Evolutionary conservation across 2,797 vertebrate genomes (phyloP).

Genomic region (Chiroxiphia lanceolata): DNA sequence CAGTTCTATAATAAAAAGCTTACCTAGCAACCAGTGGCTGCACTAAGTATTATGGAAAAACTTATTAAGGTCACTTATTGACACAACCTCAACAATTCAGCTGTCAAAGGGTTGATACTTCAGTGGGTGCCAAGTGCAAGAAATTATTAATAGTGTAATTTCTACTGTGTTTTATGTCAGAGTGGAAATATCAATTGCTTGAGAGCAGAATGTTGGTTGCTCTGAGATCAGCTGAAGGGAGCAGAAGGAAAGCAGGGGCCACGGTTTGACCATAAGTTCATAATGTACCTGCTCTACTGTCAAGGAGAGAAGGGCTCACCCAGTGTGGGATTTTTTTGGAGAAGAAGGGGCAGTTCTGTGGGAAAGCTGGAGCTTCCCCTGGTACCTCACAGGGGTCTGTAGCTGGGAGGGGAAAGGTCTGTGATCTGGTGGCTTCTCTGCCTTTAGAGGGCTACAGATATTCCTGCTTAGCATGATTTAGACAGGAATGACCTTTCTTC

Average conservation of each 20-base stretch:
- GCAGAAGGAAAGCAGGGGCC: not conserved
- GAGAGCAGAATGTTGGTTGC: not conserved
- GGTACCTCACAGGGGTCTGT: not conserved
- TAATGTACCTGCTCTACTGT: not conserved
- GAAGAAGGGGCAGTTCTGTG: not conserved
- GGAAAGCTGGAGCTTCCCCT: not conserved
- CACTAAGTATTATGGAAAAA: not conserved
- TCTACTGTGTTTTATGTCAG: not conserved
- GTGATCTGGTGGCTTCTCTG: not conserved
- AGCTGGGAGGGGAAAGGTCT: not conserved
- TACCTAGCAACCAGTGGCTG: slow-evolving; percentile 18
- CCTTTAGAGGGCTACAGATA: not conserved
- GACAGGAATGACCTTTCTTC: not conserved
- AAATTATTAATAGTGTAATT: slow-evolving; percentile 10
- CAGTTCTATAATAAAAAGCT: not conserved
- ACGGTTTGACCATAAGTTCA: not conserved
- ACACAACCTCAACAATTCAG: not conserved
- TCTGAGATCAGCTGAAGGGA: not conserved
- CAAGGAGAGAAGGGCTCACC: not conserved
- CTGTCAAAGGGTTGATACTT: slow-evolving; percentile 26
- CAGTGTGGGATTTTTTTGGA: not conserved
- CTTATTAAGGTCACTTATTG: not conserved
- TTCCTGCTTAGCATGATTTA: not conserved
- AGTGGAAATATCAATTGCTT: not conserved
- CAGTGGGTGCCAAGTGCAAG: not conserved